Evolutionary conservation across 2,113 vertebrate genomes (phyloP).

Genomic region (Aptenodytes forsteri): DNA sequence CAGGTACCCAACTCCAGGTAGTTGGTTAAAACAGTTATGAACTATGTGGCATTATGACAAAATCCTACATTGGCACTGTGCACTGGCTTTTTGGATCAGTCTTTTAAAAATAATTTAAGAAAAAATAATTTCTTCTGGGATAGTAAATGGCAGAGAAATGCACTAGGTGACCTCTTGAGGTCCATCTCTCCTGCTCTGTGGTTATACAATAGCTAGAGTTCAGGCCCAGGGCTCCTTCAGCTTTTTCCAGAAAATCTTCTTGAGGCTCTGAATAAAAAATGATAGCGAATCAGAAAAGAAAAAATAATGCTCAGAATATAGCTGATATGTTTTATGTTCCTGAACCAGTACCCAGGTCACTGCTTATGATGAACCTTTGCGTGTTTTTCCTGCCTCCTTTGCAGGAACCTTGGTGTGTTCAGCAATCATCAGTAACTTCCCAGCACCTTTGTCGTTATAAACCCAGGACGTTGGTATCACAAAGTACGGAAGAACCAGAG

Average conservation of each 20-base stretch:
- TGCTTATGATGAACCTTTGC: not conserved
- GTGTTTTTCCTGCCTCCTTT: not conserved
- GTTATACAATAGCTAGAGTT: not conserved
- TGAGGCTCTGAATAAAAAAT: slow-evolving; percentile 5
- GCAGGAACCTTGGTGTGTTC: not conserved
- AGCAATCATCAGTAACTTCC: not conserved
- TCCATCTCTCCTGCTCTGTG: not conserved
- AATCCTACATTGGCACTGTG: not conserved
- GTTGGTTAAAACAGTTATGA: not conserved
- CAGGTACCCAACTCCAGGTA: not conserved
- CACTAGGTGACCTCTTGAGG: not conserved
- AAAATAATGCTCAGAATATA: not conserved
- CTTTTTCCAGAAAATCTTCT: not conserved
- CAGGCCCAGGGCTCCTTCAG: not conserved
- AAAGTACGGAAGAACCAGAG: not conserved
- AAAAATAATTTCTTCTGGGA: not conserved
- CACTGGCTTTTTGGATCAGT: not conserved
- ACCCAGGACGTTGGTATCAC: not conserved
- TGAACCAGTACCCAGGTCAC: not conserved
- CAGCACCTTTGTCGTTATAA: not conserved
- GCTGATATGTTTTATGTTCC: not conserved
- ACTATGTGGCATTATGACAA: not conserved
- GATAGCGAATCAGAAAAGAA: not conserved
- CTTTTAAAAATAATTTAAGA: not conserved
- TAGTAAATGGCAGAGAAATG: not conserved